Evolutionary conservation across 2,797 vertebrate species (phyloP).

Genomic region (Lacerta viridis): DNA sequence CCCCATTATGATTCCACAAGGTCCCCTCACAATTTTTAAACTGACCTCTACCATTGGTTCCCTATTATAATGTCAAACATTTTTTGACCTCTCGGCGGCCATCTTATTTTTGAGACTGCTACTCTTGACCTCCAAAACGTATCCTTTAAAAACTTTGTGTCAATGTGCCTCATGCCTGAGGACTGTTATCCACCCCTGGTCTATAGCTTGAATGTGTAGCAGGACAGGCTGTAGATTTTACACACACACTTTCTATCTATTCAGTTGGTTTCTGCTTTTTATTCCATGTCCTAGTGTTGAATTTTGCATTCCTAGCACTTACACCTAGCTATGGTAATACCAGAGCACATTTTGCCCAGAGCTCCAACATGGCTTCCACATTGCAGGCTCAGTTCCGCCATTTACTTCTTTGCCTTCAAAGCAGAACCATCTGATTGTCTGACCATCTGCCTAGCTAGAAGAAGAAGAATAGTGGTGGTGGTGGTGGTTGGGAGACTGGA

Average conservation of each 20-base stretch:
- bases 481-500: background rate
- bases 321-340: background rate
- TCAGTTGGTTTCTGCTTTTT: background rate
- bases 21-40: too few species aligned
- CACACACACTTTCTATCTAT: background rate
- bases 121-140: too few species aligned
- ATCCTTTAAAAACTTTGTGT: too few species aligned
- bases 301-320: background rate
- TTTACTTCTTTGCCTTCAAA: conserved; percentile 2
- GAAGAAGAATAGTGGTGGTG: background rate
- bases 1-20: too few species aligned
- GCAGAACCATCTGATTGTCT: background rate
- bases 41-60: too few species aligned
- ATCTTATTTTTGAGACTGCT: too few species aligned
- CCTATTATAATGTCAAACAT: too few species aligned
- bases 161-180: too few species aligned
- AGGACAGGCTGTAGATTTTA: too few species aligned
- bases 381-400: background rate
- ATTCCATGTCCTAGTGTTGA: background rate
- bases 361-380: background rate
- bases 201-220: too few species aligned
- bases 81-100: too few species aligned
- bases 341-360: background rate
- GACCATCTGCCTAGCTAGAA: background rate
- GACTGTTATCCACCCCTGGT: too few species aligned